Conservation (phyloP, 1,140 invertebrate species). For the Zaprionus taronus region DNA sequence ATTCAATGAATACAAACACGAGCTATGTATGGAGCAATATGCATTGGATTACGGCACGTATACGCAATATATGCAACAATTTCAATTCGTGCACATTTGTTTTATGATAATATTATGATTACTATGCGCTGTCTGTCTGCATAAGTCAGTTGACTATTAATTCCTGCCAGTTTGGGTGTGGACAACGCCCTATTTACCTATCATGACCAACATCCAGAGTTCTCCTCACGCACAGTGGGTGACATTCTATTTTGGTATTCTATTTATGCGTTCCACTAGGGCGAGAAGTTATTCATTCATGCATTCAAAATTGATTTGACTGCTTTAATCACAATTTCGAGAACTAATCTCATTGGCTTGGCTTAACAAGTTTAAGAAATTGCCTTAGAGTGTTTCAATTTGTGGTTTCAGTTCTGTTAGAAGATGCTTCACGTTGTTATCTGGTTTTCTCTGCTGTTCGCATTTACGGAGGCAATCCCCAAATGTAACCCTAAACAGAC, state of each 20-base stretch:
- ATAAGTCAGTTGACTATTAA: no score
- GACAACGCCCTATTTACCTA: no score
- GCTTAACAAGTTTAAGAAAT: neutral
- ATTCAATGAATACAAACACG: slow-evolving; percentile 3
- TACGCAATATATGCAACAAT: slow-evolving; percentile 40
- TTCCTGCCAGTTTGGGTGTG: no score
- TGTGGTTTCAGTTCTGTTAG: neutral
- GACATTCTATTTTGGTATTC: neutral
- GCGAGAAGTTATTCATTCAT: neutral
- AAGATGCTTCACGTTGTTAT: neutral
- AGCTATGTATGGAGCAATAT: no score
- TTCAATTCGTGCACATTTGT: slow-evolving; percentile 46
- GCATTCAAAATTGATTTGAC: neutral
- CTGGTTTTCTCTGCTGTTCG: neutral
- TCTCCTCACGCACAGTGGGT: no score
- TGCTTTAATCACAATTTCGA: neutral
- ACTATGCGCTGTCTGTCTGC: no score
- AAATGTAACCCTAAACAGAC: neutral
- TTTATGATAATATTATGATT: slow-evolving; percentile 66
- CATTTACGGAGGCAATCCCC: no score
- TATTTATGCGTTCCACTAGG: no score
- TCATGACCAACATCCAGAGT: no score
- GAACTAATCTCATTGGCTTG: neutral
- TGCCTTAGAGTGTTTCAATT: neutral
- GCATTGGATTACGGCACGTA: slow-evolving; percentile 35